Evolutionary conservation across 1,140 invertebrate species (phyloP).

Genomic region (Pentalonia nigronervosa): DNA sequence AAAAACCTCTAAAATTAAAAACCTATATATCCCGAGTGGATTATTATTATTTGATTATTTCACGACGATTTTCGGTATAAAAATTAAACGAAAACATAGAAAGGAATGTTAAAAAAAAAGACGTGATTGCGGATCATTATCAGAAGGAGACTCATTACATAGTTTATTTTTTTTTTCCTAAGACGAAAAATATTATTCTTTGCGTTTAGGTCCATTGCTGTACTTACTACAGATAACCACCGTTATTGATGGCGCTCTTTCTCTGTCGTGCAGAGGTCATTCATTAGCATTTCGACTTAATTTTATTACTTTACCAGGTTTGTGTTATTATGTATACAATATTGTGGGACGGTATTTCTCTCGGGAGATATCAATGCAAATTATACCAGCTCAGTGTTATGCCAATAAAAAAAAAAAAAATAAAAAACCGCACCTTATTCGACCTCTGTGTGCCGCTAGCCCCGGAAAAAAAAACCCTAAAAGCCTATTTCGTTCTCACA

Average conservation of each 20-base stretch:
- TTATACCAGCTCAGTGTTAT: background rate
- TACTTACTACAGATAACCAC: background rate
- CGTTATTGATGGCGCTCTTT: background rate
- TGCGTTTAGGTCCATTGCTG: background rate
- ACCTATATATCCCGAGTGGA: background rate
- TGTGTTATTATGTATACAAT: background rate
- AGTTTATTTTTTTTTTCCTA: background rate
- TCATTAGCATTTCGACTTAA: slow-evolving; percentile 18
- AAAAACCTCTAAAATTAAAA: background rate
- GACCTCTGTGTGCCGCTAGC: background rate
- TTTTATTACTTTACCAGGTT: background rate
- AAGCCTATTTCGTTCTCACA: background rate
- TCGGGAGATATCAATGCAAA: background rate
- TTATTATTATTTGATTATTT: background rate
- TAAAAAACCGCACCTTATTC: background rate
- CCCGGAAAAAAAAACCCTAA: background rate
- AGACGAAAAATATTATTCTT: background rate
- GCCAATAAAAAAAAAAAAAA: background rate
- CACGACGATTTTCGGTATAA: background rate
- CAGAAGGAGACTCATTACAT: background rate
- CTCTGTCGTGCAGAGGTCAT: background rate
- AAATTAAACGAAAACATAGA: no score
- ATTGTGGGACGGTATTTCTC: background rate
- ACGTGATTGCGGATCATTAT: slow-evolving; percentile 1
- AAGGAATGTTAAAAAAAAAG: background rate